These are phyloP conservation scores for Choristoneura fumiferana DNA, from an alignment of 1,140 invertebrate species.

Conservation along the genomic window DNA sequence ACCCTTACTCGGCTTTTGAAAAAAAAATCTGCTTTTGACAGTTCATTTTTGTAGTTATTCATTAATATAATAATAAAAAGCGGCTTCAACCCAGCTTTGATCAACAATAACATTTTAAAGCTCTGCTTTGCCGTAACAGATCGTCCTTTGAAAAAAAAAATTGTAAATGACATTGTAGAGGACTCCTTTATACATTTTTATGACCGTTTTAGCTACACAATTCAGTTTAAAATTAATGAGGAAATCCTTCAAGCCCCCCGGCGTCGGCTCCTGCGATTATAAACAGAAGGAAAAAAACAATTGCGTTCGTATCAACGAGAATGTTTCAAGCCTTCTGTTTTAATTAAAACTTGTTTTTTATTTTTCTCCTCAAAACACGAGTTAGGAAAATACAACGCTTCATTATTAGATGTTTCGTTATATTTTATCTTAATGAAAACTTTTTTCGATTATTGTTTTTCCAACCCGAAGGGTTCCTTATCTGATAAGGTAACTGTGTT, in stretches of 20 bases:
- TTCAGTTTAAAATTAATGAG: constrained; percentile 48
- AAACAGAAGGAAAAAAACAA: constrained; percentile 42
- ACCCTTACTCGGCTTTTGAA: too few relatives aligned
- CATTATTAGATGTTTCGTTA: background rate
- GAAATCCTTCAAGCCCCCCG: constrained; percentile 38
- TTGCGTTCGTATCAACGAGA: constrained; percentile 36
- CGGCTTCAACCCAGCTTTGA: background rate
- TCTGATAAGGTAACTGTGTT: background rate
- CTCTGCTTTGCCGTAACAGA: background rate
- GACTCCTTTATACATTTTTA: constrained; percentile 28
- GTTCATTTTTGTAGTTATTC: too few relatives aligned
- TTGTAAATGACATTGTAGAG: constrained; percentile 35
- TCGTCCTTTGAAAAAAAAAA: background rate
- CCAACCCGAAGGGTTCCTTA: background rate
- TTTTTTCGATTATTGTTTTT: constrained; percentile 5
- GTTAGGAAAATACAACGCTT: background rate
- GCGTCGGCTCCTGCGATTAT: constrained; percentile 38
- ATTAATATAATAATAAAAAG: too few relatives aligned
- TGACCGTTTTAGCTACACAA: constrained; percentile 35
- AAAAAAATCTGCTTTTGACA: too few relatives aligned
- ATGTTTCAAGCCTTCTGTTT: constrained; percentile 49
- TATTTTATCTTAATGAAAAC: background rate
- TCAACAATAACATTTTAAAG: background rate
- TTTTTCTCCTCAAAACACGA: background rate
- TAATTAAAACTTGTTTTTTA: constrained; percentile 42